Conservation (phyloP, 1,140 invertebrate genomes). For the Pseudomyrmex sp. region DNA sequence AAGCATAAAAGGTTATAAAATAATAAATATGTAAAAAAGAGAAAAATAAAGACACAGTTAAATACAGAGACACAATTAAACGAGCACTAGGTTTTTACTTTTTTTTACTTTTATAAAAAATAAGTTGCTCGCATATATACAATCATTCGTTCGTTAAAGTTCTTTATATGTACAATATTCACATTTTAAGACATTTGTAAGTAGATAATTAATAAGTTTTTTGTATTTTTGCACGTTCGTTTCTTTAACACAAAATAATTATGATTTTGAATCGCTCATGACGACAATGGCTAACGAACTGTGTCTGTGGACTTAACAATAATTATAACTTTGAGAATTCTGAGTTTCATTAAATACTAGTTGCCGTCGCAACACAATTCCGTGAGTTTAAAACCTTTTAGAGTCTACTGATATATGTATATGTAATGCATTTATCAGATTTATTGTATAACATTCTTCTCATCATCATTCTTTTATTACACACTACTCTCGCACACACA, state of each 20-base stretch:
- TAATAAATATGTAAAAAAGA: no score
- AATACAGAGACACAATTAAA: constrained; percentile 15
- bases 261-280: neutral
- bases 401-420: neutral
- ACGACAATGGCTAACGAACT: neutral
- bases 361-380: neutral
- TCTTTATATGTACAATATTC: constrained; percentile 6
- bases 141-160: constrained; percentile 25
- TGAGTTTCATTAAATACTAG: constrained; percentile 1
- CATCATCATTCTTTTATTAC: neutral
- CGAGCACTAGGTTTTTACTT: neutral
- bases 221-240: neutral
- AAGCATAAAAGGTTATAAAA: no score
- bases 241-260: neutral
- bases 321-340: constrained; percentile 13
- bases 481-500: constrained; percentile 24
- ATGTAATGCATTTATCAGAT: neutral
- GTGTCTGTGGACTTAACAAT: neutral
- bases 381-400: constrained; percentile 12
- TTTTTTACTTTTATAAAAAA: constrained; percentile 58
- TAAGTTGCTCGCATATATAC: constrained; percentile 48
- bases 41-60: no score
- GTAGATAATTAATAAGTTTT: neutral
- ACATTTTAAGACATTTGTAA: neutral
- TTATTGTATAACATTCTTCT: neutral